Conservation (phyloP, 2,113 vertebrate species). For the Colossoma macropomum region DNA sequence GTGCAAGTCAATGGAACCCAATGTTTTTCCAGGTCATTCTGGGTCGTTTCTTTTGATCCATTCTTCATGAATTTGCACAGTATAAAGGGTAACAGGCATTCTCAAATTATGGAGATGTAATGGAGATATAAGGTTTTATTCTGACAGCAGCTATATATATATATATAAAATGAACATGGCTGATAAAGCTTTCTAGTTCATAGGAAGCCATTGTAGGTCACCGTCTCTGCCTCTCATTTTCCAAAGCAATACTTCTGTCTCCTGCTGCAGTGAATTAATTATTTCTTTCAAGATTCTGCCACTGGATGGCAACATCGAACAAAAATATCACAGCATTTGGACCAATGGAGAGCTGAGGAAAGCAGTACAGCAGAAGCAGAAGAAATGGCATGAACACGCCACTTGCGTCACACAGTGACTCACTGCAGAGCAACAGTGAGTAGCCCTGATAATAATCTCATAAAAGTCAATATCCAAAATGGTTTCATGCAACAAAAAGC, state of each 20-base stretch:
- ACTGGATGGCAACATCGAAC: constrained; percentile 62
- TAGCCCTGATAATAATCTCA: background rate
- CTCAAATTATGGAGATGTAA: too few relatives aligned
- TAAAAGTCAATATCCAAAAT: background rate
- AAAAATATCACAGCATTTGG: constrained; percentile 51
- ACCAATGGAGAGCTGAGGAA: constrained; percentile 45
- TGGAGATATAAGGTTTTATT: too few relatives aligned
- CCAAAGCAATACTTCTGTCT: constrained; percentile 9
- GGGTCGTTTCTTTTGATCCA: too few relatives aligned
- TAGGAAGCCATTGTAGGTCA: background rate
- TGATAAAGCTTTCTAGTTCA: too few relatives aligned
- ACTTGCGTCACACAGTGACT: constrained; percentile 3
- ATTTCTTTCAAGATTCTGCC: constrained; percentile 44
- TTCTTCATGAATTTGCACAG: too few relatives aligned
- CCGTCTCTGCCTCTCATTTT: background rate
- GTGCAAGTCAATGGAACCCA: too few relatives aligned
- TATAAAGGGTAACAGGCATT: too few relatives aligned
- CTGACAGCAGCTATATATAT: too few relatives aligned
- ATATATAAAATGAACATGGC: too few relatives aligned
- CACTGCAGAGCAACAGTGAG: background rate
- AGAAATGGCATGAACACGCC: background rate
- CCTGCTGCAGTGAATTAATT: constrained; percentile 48
- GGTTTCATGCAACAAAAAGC: too few relatives aligned
- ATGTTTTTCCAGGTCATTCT: too few relatives aligned
- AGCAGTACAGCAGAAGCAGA: background rate